Evolutionary conservation across 2,113 vertebrate species (phyloP).

Genomic region (Barbus barbus): DNA sequence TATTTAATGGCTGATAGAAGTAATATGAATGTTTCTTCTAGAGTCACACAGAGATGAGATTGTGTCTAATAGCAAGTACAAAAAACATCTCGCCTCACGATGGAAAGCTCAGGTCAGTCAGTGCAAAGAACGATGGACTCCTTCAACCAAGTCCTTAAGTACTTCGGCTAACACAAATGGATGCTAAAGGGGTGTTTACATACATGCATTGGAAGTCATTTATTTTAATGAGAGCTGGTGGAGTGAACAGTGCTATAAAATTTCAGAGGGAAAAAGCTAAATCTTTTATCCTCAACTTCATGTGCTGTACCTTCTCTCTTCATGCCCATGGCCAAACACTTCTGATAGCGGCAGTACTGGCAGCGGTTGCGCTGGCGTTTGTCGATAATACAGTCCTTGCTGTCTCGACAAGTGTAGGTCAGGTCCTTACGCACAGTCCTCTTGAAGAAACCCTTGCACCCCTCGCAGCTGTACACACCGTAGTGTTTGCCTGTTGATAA

Average conservation of each 20-base stretch:
- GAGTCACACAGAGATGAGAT: conserved; percentile 36
- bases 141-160: neutral
- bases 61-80: neutral
- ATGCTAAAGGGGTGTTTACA: neutral
- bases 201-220: neutral
- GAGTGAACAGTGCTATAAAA: neutral
- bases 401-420: conserved; percentile 96
- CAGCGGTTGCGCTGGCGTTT: conserved; percentile 98
- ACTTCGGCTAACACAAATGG: neutral
- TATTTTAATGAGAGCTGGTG: neutral
- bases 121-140: neutral
- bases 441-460: conserved; percentile 99
- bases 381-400: conserved; percentile 96
- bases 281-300: conserved; percentile 73
- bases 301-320: conserved; percentile 95
- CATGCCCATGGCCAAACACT: conserved; percentile 99
- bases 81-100: neutral
- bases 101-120: neutral
- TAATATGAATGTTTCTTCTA: neutral
- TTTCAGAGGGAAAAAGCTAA: neutral
- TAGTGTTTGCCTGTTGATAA: conserved; percentile 89
- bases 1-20: conserved; percentile 1
- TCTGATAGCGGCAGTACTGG: conserved; percentile 99
- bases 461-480: conserved; percentile 98
- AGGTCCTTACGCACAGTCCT: conserved; percentile 96